These are phyloP conservation scores for Drosophila busckii DNA, from an alignment of 1,140 invertebrate genomes.

Conservation along the genomic window DNA sequence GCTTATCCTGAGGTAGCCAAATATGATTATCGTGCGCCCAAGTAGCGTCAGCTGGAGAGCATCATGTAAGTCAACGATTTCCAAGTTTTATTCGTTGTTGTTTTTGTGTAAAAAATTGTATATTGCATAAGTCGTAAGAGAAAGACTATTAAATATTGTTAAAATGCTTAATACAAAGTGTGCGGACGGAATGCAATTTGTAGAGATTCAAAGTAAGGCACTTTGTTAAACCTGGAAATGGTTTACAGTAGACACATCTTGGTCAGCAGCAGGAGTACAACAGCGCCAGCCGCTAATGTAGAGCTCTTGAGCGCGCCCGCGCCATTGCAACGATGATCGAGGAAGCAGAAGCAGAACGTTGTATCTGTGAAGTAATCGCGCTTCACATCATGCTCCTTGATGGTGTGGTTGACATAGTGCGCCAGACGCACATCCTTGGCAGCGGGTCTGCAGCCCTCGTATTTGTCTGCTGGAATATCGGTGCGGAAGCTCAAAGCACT, in stretches of 20 bases:
- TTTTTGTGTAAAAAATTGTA: slow-evolving; percentile 61
- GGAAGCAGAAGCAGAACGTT: slow-evolving; percentile 94
- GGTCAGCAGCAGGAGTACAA: slow-evolving; percentile 17
- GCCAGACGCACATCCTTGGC: slow-evolving; percentile 88
- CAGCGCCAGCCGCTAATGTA: slow-evolving; percentile 2
- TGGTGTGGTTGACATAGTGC: slow-evolving; percentile 92
- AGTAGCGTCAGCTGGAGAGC: slow-evolving; percentile 33
- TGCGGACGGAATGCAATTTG: slow-evolving; percentile 44
- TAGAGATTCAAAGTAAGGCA: slow-evolving; percentile 60
- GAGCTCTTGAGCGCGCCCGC: slow-evolving; percentile 40
- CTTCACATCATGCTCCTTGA: slow-evolving; percentile 91
- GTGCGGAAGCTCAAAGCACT: slow-evolving; percentile 88
- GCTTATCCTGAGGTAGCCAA: slow-evolving; percentile 84
- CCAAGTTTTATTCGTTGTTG: slow-evolving; percentile 22
- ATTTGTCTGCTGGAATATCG: slow-evolving; percentile 94
- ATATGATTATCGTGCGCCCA: slow-evolving; percentile 85
- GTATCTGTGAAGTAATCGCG: slow-evolving; percentile 91
- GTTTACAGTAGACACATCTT: neutral
- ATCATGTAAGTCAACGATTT: slow-evolving; percentile 31
- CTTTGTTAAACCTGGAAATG: slow-evolving; percentile 22
- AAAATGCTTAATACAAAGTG: slow-evolving; percentile 38
- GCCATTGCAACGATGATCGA: slow-evolving; percentile 92
- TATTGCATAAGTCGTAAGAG: slow-evolving; percentile 54
- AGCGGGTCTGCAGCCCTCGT: slow-evolving; percentile 92
- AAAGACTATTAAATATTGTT: slow-evolving; percentile 36